Conservation (phyloP, 1,140 invertebrate genomes). For the Zaprionus nigranus region DNA sequence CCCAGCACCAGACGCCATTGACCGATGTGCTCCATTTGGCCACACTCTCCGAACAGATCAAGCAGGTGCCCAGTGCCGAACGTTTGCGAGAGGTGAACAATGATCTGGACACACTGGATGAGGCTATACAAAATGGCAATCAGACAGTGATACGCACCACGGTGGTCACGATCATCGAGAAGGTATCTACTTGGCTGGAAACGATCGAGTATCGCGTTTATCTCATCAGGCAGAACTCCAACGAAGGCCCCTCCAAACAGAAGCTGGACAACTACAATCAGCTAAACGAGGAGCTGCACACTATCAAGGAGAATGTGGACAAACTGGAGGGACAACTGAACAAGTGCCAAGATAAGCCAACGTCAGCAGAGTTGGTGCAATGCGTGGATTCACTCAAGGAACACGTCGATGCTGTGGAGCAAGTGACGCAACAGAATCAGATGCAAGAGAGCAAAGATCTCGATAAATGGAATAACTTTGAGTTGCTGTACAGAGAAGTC, state of each 20-base stretch:
- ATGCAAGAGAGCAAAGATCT: conserved; percentile 87
- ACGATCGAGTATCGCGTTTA: conserved; percentile 92
- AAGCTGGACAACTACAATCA: conserved; percentile 85
- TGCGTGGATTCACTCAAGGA: conserved; percentile 85
- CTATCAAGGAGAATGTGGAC: conserved; percentile 84
- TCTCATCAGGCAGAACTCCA: conserved; percentile 86
- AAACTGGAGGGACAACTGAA: conserved; percentile 85
- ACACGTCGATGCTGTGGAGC: conserved; percentile 87
- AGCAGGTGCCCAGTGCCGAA: conserved; percentile 86
- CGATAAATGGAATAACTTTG: conserved; percentile 89
- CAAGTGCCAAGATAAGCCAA: conserved; percentile 83
- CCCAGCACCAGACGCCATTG: conserved; percentile 65
- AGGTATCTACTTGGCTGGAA: conserved; percentile 92
- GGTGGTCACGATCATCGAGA: conserved; percentile 90
- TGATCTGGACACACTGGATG: conserved; percentile 87
- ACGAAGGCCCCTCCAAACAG: conserved; percentile 86
- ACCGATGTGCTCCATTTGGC: conserved; percentile 87
- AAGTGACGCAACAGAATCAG: conserved; percentile 87
- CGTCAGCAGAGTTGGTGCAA: conserved; percentile 85
- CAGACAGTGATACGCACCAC: conserved; percentile 87
- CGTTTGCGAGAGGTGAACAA: conserved; percentile 85
- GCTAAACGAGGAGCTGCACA: conserved; percentile 82
- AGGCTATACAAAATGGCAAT: conserved; percentile 88
- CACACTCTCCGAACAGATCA: conserved; percentile 86
- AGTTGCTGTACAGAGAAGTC: conserved; percentile 59